A percentile compares a stretch with the other conserved stretches of the same genome.
phyloP scores from a whole-genome alignment of 2,113 vertebrate genomes.

The Dolichallabes microphthalmus region DNA sequence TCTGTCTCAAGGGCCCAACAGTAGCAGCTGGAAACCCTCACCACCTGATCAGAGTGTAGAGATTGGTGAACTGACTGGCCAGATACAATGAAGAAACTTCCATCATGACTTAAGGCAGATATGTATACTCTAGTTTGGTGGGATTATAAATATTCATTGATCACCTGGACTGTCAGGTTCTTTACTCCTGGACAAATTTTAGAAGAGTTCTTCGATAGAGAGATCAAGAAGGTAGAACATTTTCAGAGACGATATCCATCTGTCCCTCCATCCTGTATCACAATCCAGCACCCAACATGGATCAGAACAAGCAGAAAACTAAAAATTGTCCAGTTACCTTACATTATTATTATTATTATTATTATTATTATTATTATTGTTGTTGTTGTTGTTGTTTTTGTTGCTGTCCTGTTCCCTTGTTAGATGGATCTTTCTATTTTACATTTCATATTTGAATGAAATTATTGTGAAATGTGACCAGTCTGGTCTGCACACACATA shows the following conservation, averaged over 20 bases:
- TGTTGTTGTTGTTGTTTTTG: neutral
- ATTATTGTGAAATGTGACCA: slow-evolving; percentile 27
- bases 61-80: neutral
- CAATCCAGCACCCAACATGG: neutral
- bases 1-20: too few species aligned
- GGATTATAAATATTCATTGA: neutral
- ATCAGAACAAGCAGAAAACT: neutral
- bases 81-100: neutral
- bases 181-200: neutral
- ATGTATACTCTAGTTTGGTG: neutral
- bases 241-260: too few species aligned
- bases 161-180: neutral
- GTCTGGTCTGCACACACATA: neutral
- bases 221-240: neutral
- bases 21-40: too few species aligned
- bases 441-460: neutral
- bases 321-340: too few species aligned
- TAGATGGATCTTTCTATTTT: neutral
- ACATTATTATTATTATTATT: neutral
- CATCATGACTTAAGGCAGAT: neutral
- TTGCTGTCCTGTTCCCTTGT: neutral
- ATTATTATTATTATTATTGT: neutral
- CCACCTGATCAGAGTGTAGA: too few species aligned
- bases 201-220: neutral
- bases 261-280: too few species aligned